Evolutionary conservation across 2,888 invertebrate species (phyloP).

Genomic region (Caenorhabditis sp.): DNA sequence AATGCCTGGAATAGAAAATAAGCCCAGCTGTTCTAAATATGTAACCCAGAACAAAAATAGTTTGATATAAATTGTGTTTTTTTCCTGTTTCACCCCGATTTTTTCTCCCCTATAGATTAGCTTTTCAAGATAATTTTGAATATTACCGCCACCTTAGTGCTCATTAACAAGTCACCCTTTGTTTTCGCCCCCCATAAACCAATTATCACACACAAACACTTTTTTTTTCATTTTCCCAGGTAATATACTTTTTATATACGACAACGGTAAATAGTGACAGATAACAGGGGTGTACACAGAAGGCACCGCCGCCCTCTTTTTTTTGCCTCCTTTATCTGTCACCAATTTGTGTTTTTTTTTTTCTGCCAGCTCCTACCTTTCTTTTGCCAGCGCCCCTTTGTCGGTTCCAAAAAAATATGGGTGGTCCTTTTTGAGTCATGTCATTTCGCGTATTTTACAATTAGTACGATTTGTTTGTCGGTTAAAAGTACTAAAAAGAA

Average conservation of each 20-base stretch:
- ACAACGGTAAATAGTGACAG: not conserved
- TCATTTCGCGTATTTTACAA: not conserved
- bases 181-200: not conserved
- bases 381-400: not conserved
- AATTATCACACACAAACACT: not conserved
- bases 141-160: not conserved
- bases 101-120: too few relatives aligned
- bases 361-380: not conserved
- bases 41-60: too few relatives aligned
- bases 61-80: too few relatives aligned
- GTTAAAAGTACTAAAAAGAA: too few relatives aligned
- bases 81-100: too few relatives aligned
- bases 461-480: too few relatives aligned
- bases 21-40: too few relatives aligned
- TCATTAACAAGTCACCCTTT: too few relatives aligned
- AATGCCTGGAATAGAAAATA: too few relatives aligned
- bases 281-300: not conserved
- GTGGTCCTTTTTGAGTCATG: not conserved
- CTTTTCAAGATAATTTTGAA: too few relatives aligned
- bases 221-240: not conserved
- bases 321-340: not conserved
- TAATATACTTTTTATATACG: not conserved
- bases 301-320: not conserved
- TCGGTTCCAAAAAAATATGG: slow-evolving; percentile 1
- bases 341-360: not conserved